Conservation (phyloP, 2,888 invertebrate genomes). For the Pemphredon lugubris region DNA sequence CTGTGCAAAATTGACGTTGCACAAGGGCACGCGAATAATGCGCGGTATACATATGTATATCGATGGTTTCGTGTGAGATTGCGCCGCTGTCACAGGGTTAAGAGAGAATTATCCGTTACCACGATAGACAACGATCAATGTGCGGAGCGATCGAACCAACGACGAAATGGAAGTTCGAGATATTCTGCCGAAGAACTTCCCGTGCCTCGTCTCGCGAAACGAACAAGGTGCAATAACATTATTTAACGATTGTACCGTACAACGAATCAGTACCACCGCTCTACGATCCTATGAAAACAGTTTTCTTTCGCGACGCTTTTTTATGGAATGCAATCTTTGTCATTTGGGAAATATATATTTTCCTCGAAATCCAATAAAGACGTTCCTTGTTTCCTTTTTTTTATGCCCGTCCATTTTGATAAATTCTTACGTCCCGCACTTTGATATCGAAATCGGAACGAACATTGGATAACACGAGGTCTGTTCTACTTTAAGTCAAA, state of each 20-base stretch:
- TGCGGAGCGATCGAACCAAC: background rate
- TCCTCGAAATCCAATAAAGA: conserved; percentile 15
- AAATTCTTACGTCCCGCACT: too few species aligned
- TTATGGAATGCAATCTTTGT: conserved; percentile 49
- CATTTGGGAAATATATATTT: conserved; percentile 47
- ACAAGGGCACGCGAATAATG: too few species aligned
- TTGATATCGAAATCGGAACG: background rate
- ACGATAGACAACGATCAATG: background rate
- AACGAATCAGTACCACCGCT: conserved; percentile 14
- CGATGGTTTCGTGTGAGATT: too few species aligned
- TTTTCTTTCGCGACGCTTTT: conserved; percentile 34
- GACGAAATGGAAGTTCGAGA: too few species aligned
- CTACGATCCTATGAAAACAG: conserved; percentile 12
- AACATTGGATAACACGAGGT: too few species aligned
- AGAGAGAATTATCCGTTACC: background rate
- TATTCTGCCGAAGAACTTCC: background rate
- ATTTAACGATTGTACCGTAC: conserved; percentile 21
- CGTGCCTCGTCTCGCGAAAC: too few species aligned
- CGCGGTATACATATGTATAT: too few species aligned
- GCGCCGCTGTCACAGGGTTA: too few species aligned
- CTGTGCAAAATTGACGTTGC: too few species aligned
- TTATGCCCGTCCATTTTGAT: background rate
- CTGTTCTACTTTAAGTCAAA: too few species aligned
- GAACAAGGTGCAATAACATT: conserved; percentile 15
- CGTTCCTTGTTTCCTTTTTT: background rate